Conservation (phyloP, 1,140 invertebrate genomes). For the Periplaneta americana region DNA sequence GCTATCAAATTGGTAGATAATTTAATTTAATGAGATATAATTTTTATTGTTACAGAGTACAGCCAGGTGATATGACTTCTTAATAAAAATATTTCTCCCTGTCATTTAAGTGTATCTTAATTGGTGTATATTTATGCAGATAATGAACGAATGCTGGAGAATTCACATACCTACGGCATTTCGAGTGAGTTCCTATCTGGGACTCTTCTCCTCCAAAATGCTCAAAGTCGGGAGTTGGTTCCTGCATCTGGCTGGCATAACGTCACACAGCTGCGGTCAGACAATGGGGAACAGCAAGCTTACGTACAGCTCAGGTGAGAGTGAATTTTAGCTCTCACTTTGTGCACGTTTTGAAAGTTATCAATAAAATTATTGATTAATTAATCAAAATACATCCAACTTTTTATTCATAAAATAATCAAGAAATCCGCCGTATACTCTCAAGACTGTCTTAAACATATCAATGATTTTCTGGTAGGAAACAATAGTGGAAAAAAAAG, state of each 20-base stretch:
- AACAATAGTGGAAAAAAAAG: no score
- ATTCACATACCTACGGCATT: conserved; percentile 17
- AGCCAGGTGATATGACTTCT: no score
- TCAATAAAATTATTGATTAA: no score
- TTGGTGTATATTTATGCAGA: no score
- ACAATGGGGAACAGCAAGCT: conserved; percentile 39
- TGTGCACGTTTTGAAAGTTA: background rate
- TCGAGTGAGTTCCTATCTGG: conserved; percentile 29
- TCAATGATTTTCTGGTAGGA: no score
- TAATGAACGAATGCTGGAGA: background rate
- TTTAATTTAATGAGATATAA: no score
- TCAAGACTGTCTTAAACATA: no score
- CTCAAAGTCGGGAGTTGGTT: conserved; percentile 16
- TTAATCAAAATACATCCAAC: background rate
- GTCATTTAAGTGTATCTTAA: no score
- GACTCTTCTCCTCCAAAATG: conserved; percentile 17
- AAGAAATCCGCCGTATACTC: no score
- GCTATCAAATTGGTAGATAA: no score
- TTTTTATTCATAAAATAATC: background rate
- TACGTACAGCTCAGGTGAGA: conserved; percentile 40
- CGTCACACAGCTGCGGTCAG: conserved; percentile 43
- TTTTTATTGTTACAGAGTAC: no score
- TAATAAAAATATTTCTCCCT: no score
- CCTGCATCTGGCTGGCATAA: conserved; percentile 44
- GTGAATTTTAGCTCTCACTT: background rate